Evolutionary conservation across 2,888 invertebrate species (phyloP).

Genomic region (Platypus cylindrus): DNA sequence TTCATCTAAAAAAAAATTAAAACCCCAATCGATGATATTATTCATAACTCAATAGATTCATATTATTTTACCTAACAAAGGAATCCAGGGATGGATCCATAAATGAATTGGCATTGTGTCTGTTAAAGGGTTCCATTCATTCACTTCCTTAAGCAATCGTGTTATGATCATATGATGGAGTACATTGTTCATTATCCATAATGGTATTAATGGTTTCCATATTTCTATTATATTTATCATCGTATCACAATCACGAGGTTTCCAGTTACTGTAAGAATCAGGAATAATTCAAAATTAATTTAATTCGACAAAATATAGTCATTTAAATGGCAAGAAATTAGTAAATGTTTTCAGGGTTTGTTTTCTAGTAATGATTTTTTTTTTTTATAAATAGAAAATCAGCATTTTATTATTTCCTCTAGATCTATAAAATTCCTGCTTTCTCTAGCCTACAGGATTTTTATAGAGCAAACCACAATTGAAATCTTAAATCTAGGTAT

Average conservation of each 20-base stretch:
- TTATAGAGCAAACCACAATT: too few relatives aligned
- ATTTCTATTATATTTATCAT: slow-evolving; percentile 67
- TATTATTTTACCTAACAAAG: slow-evolving; percentile 67
- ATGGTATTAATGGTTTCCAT: slow-evolving; percentile 71
- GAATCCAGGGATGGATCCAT: slow-evolving; percentile 97
- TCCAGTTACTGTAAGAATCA: slow-evolving; percentile 53
- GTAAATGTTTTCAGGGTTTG: too few relatives aligned
- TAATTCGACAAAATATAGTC: background rate
- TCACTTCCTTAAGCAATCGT: slow-evolving; percentile 58
- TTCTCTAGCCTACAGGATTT: too few relatives aligned
- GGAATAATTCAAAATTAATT: background rate
- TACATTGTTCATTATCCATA: slow-evolving; percentile 72
- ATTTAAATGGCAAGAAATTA: too few relatives aligned
- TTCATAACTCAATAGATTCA: background rate
- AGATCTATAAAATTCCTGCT: too few relatives aligned
- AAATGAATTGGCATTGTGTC: slow-evolving; percentile 92
- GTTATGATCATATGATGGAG: slow-evolving; percentile 75
- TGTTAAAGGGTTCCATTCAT: slow-evolving; percentile 88
- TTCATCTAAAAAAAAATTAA: slow-evolving; percentile 23
- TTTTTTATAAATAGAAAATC: too few relatives aligned
- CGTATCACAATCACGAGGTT: slow-evolving; percentile 63
- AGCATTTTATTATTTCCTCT: too few relatives aligned
- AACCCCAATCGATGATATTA: background rate
- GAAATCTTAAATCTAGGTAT: too few relatives aligned
- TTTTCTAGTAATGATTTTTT: too few relatives aligned